These are phyloP conservation scores for Helicoverpa zea DNA, from an alignment of 1,140 invertebrate genomes.

Conservation along the genomic window DNA sequence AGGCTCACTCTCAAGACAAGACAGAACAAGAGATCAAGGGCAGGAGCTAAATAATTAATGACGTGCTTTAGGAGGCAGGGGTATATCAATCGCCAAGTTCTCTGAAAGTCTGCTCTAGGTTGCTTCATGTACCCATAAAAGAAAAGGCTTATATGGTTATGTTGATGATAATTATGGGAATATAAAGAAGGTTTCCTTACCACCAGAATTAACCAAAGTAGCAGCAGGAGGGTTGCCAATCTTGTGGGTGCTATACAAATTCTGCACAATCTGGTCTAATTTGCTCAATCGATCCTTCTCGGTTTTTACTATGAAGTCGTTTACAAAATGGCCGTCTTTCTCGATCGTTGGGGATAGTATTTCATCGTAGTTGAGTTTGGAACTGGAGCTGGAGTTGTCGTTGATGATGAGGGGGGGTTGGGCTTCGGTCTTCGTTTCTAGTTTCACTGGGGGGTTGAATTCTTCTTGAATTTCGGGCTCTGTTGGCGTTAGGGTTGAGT, in stretches of 20 bases:
- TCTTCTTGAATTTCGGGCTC: conserved; percentile 57
- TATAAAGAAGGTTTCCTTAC: conserved; percentile 50
- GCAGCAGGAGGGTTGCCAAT: conserved; percentile 63
- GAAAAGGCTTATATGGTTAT: too few species aligned
- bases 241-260: conserved; percentile 79
- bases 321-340: conserved; percentile 41
- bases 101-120: too few species aligned
- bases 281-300: conserved; percentile 80
- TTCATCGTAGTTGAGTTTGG: conserved; percentile 58
- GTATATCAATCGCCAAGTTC: too few species aligned
- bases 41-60: too few species aligned
- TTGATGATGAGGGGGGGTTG: conserved; percentile 50
- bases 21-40: too few species aligned
- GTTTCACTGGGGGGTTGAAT: conserved; percentile 61
- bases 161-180: background rate
- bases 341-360: conserved; percentile 47
- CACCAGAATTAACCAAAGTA: conserved; percentile 45
- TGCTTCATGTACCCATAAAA: too few species aligned
- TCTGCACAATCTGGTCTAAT: conserved; percentile 81
- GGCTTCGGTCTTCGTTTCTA: conserved; percentile 58
- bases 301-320: conserved; percentile 42
- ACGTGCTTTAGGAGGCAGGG: too few species aligned
- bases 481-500: conserved; percentile 63
- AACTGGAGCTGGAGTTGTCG: conserved; percentile 55
- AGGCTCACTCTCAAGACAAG: too few species aligned